Evolutionary conservation across 2,888 invertebrate species (phyloP).

Genomic region (Cheilosia variabilis): DNA sequence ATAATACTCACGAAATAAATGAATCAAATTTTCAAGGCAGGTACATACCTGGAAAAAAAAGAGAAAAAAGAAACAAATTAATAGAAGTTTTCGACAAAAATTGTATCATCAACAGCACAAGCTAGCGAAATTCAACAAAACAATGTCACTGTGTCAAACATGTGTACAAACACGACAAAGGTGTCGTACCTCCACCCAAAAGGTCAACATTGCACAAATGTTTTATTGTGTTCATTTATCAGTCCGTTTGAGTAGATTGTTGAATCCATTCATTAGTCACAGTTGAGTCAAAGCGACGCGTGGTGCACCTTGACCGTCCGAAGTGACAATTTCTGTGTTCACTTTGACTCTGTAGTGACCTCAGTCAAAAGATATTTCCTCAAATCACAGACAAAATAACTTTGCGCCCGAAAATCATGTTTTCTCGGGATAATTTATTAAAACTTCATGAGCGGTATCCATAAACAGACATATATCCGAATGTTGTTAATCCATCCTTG

Average conservation of each 20-base stretch:
- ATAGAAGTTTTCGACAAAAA: not conserved
- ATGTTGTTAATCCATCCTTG: slow-evolving; percentile 8
- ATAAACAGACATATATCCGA: slow-evolving; percentile 2
- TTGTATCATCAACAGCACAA: not conserved
- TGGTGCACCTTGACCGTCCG: slow-evolving; percentile 40
- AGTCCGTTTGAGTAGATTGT: not conserved
- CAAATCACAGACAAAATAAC: too few species aligned
- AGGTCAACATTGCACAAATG: slow-evolving; percentile 54
- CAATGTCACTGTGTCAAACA: slow-evolving; percentile 28
- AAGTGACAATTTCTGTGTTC: not conserved
- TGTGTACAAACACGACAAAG: slow-evolving; percentile 25
- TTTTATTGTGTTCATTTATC: slow-evolving; percentile 30
- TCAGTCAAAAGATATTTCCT: slow-evolving; percentile 14
- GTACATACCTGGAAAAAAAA: slow-evolving; percentile 54
- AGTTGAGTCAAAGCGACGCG: not conserved
- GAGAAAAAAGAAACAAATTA: slow-evolving; percentile 1
- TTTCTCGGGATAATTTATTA: slow-evolving; percentile 34
- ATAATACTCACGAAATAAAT: too few species aligned
- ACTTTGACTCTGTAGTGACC: slow-evolving; percentile 22
- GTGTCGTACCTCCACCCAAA: not conserved
- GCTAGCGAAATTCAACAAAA: not conserved
- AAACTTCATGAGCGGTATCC: slow-evolving; percentile 29
- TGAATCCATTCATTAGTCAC: slow-evolving; percentile 22
- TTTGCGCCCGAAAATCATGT: slow-evolving; percentile 15
- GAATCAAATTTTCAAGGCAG: too few species aligned